Percentiles rank a stretch among this genome's conserved stretches.
These are phyloP conservation scores for Lepidocyrtinus sp. DNA, from an alignment of 2,888 invertebrate genomes.

Conservation along the genomic window DNA sequence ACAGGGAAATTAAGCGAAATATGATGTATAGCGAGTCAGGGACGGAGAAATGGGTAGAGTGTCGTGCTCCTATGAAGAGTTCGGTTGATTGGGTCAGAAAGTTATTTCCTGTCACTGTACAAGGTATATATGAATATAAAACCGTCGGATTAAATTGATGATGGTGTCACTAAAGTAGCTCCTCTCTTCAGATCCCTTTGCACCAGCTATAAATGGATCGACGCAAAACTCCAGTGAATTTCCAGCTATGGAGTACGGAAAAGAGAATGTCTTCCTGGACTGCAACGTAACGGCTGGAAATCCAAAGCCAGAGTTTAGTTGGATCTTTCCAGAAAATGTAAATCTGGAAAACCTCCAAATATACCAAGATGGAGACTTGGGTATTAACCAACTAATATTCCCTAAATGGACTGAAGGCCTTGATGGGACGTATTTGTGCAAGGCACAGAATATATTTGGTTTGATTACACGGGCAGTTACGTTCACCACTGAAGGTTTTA, in stretches of 20 bases:
- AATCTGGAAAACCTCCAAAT: not conserved
- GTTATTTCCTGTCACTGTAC: slow-evolving; percentile 20
- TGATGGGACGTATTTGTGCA: slow-evolving; percentile 45
- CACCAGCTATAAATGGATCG: slow-evolving; percentile 33
- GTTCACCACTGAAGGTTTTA: too few species aligned
- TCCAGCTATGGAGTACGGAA: not conserved
- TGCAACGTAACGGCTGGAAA: slow-evolving; percentile 51
- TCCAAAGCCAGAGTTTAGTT: slow-evolving; percentile 43
- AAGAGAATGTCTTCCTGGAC: not conserved
- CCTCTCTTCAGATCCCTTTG: slow-evolving; percentile 21
- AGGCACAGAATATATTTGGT: slow-evolving; percentile 30
- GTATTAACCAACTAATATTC: slow-evolving; percentile 3
- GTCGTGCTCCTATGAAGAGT: slow-evolving; percentile 45
- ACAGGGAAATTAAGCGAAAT: slow-evolving; percentile 25
- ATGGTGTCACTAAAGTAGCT: not conserved
- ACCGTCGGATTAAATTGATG: not conserved
- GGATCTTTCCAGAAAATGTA: slow-evolving; percentile 40
- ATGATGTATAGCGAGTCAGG: too few species aligned
- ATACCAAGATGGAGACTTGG: not conserved
- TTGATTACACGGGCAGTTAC: not conserved
- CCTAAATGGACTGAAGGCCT: slow-evolving; percentile 24
- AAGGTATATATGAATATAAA: slow-evolving; percentile 30
- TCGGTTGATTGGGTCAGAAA: slow-evolving; percentile 23
- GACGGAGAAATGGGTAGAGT: too few species aligned
- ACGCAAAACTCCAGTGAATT: slow-evolving; percentile 6